Evolutionary conservation across 2,797 vertebrate species (phyloP).

Genomic region (Tachyglossus aculeatus): DNA sequence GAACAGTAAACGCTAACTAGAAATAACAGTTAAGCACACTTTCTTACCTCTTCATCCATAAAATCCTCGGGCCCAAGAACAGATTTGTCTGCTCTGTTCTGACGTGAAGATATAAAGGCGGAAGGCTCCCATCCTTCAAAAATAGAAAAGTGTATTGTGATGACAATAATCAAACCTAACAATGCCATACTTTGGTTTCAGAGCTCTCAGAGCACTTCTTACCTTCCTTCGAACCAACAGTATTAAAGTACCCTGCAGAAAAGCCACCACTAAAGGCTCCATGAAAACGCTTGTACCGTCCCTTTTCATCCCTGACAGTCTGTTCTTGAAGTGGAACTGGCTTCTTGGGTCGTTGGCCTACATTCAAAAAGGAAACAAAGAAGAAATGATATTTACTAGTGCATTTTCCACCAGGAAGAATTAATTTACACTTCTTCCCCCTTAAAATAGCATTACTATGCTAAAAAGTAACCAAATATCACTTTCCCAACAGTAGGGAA

Average conservation of each 20-base stretch:
- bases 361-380: not conserved
- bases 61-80: constrained; percentile 87
- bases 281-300: constrained; percentile 90
- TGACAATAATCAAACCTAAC: too few relatives aligned
- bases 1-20: not conserved
- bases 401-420: not conserved
- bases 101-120: constrained; percentile 88
- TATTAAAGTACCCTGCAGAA: constrained; percentile 95
- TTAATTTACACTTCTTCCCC: not conserved
- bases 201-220: not conserved
- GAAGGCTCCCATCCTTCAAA: constrained; percentile 89
- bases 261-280: constrained; percentile 97
- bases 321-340: constrained; percentile 91
- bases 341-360: constrained; percentile 88
- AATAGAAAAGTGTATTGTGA: too few relatives aligned
- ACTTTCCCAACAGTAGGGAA: too few relatives aligned
- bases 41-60: constrained; percentile 99
- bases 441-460: not conserved
- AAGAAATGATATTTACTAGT: not conserved
- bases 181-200: too few relatives aligned
- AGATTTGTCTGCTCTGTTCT: constrained; percentile 84
- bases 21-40: not conserved
- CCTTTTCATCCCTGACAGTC: constrained; percentile 93
- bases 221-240: constrained; percentile 96
- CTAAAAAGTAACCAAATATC: too few relatives aligned